phyloP scores from a whole-genome alignment of 2,113 vertebrate genomes.

The Noturus placidus region DNA sequence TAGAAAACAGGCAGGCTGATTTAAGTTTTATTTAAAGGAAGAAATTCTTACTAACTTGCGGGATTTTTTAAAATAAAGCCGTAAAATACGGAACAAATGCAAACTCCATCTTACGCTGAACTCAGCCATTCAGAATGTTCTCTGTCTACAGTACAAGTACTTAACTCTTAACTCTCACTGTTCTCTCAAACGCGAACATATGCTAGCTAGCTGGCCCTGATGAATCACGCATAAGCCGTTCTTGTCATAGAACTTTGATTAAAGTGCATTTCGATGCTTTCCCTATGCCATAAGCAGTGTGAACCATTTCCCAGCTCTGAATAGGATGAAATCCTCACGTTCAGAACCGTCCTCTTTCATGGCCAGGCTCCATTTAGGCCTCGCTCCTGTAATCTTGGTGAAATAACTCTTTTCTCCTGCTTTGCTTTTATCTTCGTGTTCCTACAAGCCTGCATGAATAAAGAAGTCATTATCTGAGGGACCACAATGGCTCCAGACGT shows the following conservation, averaged over 20 bases:
- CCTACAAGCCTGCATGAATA: conserved; percentile 92
- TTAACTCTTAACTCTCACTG: not conserved
- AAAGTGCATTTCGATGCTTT: conserved; percentile 32
- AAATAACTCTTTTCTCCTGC: conserved; percentile 79
- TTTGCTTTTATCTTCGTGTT: conserved; percentile 90
- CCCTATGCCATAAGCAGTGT: not conserved
- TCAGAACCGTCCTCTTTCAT: conserved; percentile 66
- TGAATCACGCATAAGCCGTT: conserved; percentile 28
- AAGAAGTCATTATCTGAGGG: conserved; percentile 89
- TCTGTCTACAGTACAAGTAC: too few species aligned
- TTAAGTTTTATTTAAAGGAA: too few species aligned
- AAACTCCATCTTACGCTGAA: not conserved
- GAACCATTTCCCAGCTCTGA: not conserved
- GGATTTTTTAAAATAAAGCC: not conserved
- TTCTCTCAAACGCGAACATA: not conserved
- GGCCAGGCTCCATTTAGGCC: conserved; percentile 58
- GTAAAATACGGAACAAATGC: not conserved
- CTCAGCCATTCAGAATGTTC: not conserved
- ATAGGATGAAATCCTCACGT: conserved; percentile 50
- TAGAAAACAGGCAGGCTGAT: too few species aligned
- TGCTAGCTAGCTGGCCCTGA: not conserved
- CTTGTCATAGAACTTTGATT: conserved; percentile 52
- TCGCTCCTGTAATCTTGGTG: conserved; percentile 80
- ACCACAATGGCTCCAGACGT: conserved; percentile 89
- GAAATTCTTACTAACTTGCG: not conserved